Base-by-base conservation (phyloP, 2,113 vertebrate genomes). In the Sigmodon hispidus region DNA sequence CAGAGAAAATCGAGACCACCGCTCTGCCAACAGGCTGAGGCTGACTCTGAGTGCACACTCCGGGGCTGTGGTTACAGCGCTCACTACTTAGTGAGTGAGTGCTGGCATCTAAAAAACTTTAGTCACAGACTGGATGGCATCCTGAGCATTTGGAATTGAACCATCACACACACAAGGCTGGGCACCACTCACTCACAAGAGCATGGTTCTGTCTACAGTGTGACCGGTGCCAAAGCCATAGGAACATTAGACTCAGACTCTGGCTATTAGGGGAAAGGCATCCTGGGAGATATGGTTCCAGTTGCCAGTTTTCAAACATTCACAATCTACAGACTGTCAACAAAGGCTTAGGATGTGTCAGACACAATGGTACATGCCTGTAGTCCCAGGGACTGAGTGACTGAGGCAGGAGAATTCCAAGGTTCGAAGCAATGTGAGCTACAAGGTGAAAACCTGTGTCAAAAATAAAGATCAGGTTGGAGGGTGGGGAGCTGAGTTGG, bases 301-400 rank as follows among this genome's bases (percentile, higher is more conserved):
- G 17, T 63, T 65, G 87, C 75, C 45, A 94, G 63, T 72, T 89
- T 86, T 79, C 96, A 96, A 75, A 94, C 70, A 52, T 59, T 87
- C 48, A 86, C 52, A 79, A 94, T 55, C 40, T 65, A 95, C 11
- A 52, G 75, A 75, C 22, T 61, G 65, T 89, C 75, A 91, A 65
- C 50, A 57, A 67, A 50, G 7, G 55, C 79, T 63, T 48, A 4
- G 43, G 63, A 85, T 85, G 8, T 31, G 29, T 34, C 59, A 85
- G 59, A 31, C 19, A 67, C 36, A 61, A 31, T 48, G 40, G 43
- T 24, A 22, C 31, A 67, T 65, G 83, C 21, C 59, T 67, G 31
- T 2, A 36, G 43, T 67, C 16, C 63, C 61, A 48, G 31, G 59
- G 50, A 86, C 36, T 69, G 3, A 7, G 84, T 70, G 61, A 69